Conservation (phyloP, 2,888 invertebrate species). For the Pyrochroa serraticornis region DNA sequence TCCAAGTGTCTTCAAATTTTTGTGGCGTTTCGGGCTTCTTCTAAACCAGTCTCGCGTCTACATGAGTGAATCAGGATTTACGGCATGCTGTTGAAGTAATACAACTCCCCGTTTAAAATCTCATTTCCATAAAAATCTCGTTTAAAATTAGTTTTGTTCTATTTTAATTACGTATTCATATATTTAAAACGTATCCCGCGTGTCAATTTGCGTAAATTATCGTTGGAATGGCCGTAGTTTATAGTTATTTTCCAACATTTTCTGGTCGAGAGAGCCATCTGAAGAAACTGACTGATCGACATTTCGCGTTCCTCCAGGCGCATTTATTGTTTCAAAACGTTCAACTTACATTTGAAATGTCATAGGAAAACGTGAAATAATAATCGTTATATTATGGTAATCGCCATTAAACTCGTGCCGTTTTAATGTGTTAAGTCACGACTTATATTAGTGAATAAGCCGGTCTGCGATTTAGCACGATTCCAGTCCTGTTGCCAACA, state of each 20-base stretch:
- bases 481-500: not conserved
- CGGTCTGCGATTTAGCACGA: not conserved
- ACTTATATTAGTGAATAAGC: not conserved
- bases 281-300: not conserved
- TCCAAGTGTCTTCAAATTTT: too few relatives aligned
- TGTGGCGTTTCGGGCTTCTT: too few relatives aligned
- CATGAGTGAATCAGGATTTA: constrained; percentile 8
- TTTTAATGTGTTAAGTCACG: constrained; percentile 4
- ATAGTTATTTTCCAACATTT: not conserved
- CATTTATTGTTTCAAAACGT: not conserved
- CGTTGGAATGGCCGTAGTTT: not conserved
- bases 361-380: not conserved
- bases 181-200: constrained; percentile 2
- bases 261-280: not conserved
- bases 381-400: constrained; percentile 1
- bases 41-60: too few relatives aligned
- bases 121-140: constrained; percentile 33
- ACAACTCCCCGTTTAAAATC: constrained; percentile 27
- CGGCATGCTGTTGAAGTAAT: constrained; percentile 7
- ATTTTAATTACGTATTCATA: constrained; percentile 29
- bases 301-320: not conserved
- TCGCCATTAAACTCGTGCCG: not conserved
- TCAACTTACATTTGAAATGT: not conserved
- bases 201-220: constrained; percentile 5
- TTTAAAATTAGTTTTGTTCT: constrained; percentile 30